Conservation (phyloP, 2,113 vertebrate genomes). For the Morone chrysops region DNA sequence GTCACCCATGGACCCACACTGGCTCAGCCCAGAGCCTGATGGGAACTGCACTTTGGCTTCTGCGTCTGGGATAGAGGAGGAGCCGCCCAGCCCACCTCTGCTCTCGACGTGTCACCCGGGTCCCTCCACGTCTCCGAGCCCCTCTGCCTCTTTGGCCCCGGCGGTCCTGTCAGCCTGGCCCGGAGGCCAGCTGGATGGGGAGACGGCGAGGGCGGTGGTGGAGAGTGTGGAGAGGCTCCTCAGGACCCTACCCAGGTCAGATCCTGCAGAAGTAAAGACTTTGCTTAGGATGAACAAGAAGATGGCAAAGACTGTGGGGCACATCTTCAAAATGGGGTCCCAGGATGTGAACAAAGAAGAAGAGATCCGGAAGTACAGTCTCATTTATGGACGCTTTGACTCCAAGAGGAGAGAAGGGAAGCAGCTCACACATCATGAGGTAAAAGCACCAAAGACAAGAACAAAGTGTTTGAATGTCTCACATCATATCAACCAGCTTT, state of each 20-base stretch:
- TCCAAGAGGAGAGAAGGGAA: slow-evolving; percentile 95
- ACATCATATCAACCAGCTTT: not conserved
- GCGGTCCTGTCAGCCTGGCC: slow-evolving; percentile 79
- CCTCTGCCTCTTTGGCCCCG: slow-evolving; percentile 78
- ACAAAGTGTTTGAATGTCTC: slow-evolving; percentile 6
- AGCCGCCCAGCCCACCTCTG: slow-evolving; percentile 86
- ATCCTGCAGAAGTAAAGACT: slow-evolving; percentile 87
- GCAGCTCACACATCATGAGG: slow-evolving; percentile 96
- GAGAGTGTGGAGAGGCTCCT: slow-evolving; percentile 92
- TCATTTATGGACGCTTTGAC: slow-evolving; percentile 95
- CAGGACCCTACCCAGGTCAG: slow-evolving; percentile 89
- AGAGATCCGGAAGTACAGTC: slow-evolving; percentile 95
- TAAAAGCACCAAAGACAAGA: slow-evolving; percentile 72
- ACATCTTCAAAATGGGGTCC: slow-evolving; percentile 93
- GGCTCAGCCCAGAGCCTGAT: slow-evolving; percentile 90
- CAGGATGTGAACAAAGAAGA: slow-evolving; percentile 91
- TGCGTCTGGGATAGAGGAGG: slow-evolving; percentile 83
- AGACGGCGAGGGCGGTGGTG: slow-evolving; percentile 88
- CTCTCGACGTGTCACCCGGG: slow-evolving; percentile 77
- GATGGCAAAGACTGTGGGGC: slow-evolving; percentile 92
- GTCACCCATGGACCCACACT: slow-evolving; percentile 91
- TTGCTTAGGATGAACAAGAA: slow-evolving; percentile 96
- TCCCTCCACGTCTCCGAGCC: slow-evolving; percentile 86
- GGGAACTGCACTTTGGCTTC: slow-evolving; percentile 80
- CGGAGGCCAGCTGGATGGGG: slow-evolving; percentile 87